Conservation (phyloP, 2,888 invertebrate genomes). For the Odontocerum albicorne region DNA sequence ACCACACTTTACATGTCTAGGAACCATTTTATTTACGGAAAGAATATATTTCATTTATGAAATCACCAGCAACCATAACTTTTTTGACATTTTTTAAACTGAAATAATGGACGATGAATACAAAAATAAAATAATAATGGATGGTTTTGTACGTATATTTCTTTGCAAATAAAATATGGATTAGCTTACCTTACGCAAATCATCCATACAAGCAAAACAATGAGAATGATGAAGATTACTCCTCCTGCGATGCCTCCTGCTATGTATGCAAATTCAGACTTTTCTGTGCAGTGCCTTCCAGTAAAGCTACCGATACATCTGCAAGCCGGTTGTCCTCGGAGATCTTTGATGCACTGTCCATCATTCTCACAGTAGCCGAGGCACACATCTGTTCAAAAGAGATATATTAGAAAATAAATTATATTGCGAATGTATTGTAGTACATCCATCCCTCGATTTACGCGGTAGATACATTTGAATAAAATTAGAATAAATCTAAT, state of each 20-base stretch:
- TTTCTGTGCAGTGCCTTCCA: constrained; percentile 84
- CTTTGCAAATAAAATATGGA: too few species aligned
- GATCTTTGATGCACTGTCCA: constrained; percentile 83
- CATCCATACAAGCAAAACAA: constrained; percentile 95
- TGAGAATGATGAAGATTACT: constrained; percentile 90
- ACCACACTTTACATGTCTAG: too few species aligned
- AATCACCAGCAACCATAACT: too few species aligned
- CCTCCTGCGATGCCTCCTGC: constrained; percentile 92
- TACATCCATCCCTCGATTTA: too few species aligned
- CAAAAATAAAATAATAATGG: too few species aligned
- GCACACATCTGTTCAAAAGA: constrained; percentile 68
- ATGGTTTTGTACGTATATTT: too few species aligned
- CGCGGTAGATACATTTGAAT: not conserved
- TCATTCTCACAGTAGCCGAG: constrained; percentile 87
- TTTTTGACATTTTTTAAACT: too few species aligned
- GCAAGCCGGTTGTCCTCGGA: constrained; percentile 82
- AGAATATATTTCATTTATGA: too few species aligned
- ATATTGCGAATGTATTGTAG: not conserved
- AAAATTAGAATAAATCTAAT: not conserved
- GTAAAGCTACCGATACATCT: constrained; percentile 91
- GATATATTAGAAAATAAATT: not conserved
- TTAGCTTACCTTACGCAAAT: constrained; percentile 85
- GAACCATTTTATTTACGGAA: too few species aligned
- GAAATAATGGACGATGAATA: too few species aligned
- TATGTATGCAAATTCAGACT: constrained; percentile 94